Conservation (phyloP, 2,797 vertebrate genomes). For the Melanitta fusca region DNA sequence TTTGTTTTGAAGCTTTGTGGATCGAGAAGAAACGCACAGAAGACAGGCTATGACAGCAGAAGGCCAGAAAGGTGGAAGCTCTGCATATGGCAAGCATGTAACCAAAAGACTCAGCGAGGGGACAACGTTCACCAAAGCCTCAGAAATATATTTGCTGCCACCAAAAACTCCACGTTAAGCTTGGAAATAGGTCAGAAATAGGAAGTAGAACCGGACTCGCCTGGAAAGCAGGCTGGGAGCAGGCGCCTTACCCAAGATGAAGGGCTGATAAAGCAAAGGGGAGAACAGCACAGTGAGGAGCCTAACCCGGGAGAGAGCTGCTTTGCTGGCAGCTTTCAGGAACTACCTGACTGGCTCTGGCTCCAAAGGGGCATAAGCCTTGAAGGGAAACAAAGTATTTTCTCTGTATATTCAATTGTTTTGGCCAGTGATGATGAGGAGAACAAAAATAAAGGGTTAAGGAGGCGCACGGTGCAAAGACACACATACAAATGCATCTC, state of each 20-base stretch:
- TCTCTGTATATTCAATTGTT: neutral
- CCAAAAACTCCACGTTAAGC: neutral
- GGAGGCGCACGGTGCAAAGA: rapidly evolving
- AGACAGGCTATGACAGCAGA: neutral
- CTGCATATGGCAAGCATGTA: neutral
- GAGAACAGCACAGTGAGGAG: neutral
- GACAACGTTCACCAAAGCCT: neutral
- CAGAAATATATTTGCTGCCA: neutral
- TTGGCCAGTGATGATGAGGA: rapidly evolving
- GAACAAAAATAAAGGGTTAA: rapidly evolving
- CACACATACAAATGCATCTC: neutral
- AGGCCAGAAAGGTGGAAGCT: neutral
- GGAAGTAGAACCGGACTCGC: neutral
- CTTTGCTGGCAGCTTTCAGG: neutral
- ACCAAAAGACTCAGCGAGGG: neutral
- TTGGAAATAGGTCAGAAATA: neutral
- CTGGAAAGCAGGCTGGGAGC: neutral
- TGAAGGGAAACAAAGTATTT: neutral
- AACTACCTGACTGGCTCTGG: neutral
- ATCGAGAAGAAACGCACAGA: neutral
- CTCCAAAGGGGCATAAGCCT: neutral
- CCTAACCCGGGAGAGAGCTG: rapidly evolving
- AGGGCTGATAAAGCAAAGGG: neutral
- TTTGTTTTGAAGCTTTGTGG: neutral
- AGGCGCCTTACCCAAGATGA: neutral